Evolutionary conservation across 2,113 vertebrate species (phyloP), one percentile per base, ranked within the genome.

Genomic region (Anoplopoma fimbria): DNA sequence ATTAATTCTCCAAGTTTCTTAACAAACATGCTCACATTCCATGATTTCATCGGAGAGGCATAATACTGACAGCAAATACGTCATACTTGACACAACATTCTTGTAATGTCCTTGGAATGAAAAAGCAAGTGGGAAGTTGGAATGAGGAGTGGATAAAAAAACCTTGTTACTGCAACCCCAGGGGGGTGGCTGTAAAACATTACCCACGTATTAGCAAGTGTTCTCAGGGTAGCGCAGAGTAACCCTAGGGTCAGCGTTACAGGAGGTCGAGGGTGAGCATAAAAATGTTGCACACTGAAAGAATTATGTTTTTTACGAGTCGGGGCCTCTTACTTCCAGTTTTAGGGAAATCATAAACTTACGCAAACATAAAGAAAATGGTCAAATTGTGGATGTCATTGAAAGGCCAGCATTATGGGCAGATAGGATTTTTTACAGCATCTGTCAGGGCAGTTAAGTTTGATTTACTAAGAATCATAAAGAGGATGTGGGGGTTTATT

Each of bases 321-420:
- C 33, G 6, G 75, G 76, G 83, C 63, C 80, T 77, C 88, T 71
- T 27, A 91, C 88, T 92, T 92, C 89, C 90, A 90, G 81, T 83
- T 91, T 91, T 83, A 45, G 71, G 92, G 90, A 93, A 94, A 93
- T 86, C 86, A 81, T 93, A 92, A 93, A 93, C 55, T 88, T 90
- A 70, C 19, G 15, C 71, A 84, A 94, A 93, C 78, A 84, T 79
- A 33, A 75, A 6, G 84, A 89, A 89, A 85, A 62, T 74, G 57
- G 40, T 69, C 64, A 76, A 76, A 86, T 75, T 38, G 69, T 82
- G 84, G 71, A 88, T 76, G 79, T 85, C 82, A 91, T 3, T 79
- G 82, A 88, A 76, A 81, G 83, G 80, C 78, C 74, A 23, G 71
- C 58, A 83, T 87, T 90, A 82, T 55, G 82, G 83, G 84, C 64